These are phyloP conservation scores for Hoplias malabaricus DNA, from an alignment of 2,113 vertebrate species.

Conservation along the genomic window DNA sequence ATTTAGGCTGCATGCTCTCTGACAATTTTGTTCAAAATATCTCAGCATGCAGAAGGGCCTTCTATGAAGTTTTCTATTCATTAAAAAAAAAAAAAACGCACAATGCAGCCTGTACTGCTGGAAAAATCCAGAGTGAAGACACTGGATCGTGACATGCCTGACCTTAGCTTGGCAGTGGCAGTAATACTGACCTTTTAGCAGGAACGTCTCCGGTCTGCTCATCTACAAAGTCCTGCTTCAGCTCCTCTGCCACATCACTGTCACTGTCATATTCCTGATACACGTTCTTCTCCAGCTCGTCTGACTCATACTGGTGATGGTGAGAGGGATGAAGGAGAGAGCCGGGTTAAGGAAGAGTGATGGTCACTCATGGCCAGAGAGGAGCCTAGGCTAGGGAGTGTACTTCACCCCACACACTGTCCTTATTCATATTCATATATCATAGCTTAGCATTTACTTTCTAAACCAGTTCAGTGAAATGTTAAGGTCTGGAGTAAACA, in stretches of 20 bases:
- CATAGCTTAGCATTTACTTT: background rate
- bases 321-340: background rate
- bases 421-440: background rate
- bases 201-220: conserved; percentile 95
- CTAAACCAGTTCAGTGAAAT: background rate
- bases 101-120: background rate
- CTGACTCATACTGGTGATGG: conserved; percentile 88
- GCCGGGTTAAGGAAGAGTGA: background rate
- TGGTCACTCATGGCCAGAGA: background rate
- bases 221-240: conserved; percentile 96
- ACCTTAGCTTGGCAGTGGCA: background rate
- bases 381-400: too few species aligned
- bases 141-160: background rate
- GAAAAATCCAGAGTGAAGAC: too few species aligned
- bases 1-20: too few species aligned
- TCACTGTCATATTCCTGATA: conserved; percentile 98
- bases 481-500: background rate
- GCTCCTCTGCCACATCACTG: conserved; percentile 94
- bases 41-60: background rate
- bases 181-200: conserved; percentile 82
- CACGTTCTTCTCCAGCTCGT: conserved; percentile 93
- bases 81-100: background rate
- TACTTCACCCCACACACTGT: background rate
- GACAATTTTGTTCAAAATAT: too few species aligned
- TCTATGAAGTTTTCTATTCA: background rate